Evolutionary conservation across 2,797 vertebrate genomes (phyloP).

Genomic region (Tolypeutes matacus): DNA sequence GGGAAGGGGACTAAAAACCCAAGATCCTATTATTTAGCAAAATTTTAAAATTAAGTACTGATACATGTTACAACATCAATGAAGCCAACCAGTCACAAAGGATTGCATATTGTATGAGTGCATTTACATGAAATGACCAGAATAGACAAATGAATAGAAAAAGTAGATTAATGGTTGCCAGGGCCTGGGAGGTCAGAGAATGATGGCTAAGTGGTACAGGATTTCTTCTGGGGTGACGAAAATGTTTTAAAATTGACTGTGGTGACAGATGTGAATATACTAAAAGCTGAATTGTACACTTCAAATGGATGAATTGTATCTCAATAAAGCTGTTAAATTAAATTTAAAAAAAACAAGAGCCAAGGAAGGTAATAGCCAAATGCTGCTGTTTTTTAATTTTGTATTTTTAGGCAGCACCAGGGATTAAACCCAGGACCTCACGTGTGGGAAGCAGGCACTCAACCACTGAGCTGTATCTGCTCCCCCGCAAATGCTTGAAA

Average conservation of each 20-base stretch:
- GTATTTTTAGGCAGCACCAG: too few species aligned
- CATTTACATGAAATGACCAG: constrained; percentile 19
- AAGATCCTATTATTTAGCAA: constrained; percentile 42
- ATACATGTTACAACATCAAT: neutral
- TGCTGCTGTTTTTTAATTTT: too few species aligned
- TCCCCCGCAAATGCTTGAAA: constrained; percentile 28
- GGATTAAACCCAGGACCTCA: too few species aligned
- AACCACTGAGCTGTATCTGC: too few species aligned
- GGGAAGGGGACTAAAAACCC: neutral
- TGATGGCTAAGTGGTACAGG: neutral
- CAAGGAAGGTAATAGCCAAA: constrained; percentile 1
- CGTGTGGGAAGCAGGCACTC: too few species aligned
- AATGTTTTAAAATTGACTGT: constrained; percentile 59
- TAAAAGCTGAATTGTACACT: too few species aligned
- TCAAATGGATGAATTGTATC: too few species aligned
- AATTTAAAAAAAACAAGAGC: too few species aligned
- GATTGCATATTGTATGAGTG: neutral
- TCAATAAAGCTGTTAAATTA: too few species aligned
- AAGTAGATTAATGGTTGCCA: constrained; percentile 53
- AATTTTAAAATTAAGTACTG: constrained; percentile 54
- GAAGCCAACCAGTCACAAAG: constrained; percentile 55
- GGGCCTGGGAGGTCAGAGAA: neutral
- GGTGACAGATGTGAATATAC: neutral
- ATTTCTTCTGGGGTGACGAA: constrained; percentile 42
- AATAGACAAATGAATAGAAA: constrained; percentile 31